phyloP scores from a whole-genome alignment of 2,113 vertebrate species.

The Mola mola region DNA sequence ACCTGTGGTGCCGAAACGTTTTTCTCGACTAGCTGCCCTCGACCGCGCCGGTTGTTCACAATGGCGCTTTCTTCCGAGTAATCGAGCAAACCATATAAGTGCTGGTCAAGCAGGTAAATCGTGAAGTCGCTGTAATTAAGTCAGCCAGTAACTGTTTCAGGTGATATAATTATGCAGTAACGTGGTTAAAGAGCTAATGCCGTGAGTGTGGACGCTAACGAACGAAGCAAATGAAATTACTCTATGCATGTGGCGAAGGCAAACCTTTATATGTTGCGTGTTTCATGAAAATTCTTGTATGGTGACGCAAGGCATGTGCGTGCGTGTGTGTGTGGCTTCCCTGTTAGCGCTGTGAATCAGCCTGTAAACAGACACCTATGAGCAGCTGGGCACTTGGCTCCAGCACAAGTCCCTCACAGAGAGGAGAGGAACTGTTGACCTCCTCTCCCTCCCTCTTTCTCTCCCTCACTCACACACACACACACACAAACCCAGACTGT shows the following conservation, averaged over 20 bases:
- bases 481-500: conserved; percentile 35
- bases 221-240: conserved; percentile 43
- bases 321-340: conserved; percentile 32
- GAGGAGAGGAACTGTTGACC: conserved; percentile 83
- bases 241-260: conserved; percentile 6
- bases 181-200: conserved; percentile 34
- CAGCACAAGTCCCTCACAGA: conserved; percentile 72
- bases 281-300: conserved; percentile 24
- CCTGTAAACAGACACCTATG: conserved; percentile 81
- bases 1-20: background rate
- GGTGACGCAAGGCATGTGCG: conserved; percentile 19
- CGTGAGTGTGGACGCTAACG: conserved; percentile 21
- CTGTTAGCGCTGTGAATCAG: conserved; percentile 53
- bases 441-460: conserved; percentile 59
- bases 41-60: background rate
- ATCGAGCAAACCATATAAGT: conserved; percentile 2
- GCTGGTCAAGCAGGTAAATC: conserved; percentile 37
- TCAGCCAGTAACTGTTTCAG: conserved; percentile 47
- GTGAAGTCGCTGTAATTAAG: conserved; percentile 43
- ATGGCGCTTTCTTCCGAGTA: conserved; percentile 11
- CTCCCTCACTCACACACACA: conserved; percentile 47
- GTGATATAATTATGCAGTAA: conserved; percentile 57
- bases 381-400: conserved; percentile 92
- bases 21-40: background rate
- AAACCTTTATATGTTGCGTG: conserved; percentile 17